phyloP scores from a whole-genome alignment of 2,888 invertebrate species.

The Oscheius sp. region DNA sequence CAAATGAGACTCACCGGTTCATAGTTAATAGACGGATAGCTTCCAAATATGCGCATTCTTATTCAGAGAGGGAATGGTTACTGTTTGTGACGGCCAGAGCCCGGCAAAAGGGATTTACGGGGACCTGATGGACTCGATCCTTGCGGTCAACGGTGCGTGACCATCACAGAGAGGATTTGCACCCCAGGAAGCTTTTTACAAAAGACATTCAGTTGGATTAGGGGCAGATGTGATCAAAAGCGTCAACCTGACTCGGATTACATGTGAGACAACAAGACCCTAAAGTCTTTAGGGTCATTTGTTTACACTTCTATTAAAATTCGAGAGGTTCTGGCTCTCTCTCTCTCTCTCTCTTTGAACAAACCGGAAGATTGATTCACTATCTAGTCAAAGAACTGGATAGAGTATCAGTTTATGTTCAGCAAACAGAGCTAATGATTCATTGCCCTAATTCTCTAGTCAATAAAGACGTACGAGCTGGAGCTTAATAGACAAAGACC shows the following conservation, averaged over 20 bases:
- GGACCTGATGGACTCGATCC: constrained; percentile 34
- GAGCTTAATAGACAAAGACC: neutral
- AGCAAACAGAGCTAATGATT: constrained; percentile 1
- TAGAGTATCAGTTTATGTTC: neutral
- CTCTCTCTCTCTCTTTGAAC: neutral
- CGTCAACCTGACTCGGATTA: neutral
- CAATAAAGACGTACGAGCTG: neutral
- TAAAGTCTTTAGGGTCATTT: neutral
- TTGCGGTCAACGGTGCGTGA: constrained; percentile 22
- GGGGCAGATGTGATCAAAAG: neutral
- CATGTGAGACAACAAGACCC: neutral
- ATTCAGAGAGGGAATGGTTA: neutral
- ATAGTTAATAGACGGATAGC: constrained; percentile 8
- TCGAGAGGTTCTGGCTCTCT: too few relatives aligned
- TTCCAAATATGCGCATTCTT: constrained; percentile 21
- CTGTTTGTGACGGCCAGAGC: neutral
- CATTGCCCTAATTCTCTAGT: neutral
- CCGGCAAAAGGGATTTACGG: constrained; percentile 21
- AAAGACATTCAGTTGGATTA: neutral
- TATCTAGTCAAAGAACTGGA: neutral
- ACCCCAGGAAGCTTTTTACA: neutral
- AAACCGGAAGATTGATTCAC: neutral
- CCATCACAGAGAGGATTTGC: constrained; percentile 21
- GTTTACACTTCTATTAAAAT: neutral
- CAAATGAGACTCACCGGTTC: constrained; percentile 18